Conservation (phyloP, 1,140 invertebrate genomes). For the Phymorhynchus buccinoides region DNA sequence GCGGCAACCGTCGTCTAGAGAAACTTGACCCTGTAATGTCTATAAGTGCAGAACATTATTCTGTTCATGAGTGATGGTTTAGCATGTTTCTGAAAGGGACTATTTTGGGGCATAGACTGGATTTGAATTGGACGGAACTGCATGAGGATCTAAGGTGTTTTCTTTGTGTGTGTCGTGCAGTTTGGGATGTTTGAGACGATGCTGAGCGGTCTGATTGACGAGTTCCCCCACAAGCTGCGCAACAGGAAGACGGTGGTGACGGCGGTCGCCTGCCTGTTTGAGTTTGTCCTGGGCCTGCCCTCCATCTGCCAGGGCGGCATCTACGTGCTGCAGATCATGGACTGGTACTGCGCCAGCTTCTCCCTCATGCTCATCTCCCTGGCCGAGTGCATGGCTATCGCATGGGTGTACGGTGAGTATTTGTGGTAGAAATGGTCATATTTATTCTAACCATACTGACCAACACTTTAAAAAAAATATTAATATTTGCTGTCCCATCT, state of each 20-base stretch:
- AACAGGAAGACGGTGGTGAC: constrained; percentile 58
- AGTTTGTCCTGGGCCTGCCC: constrained; percentile 63
- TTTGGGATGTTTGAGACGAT: constrained; percentile 73
- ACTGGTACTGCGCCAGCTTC: constrained; percentile 91
- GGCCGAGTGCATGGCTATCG: constrained; percentile 73
- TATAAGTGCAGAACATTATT: no score
- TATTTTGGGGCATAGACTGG: no score
- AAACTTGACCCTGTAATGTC: no score
- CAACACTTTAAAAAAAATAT: no score
- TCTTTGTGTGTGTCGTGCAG: constrained; percentile 57
- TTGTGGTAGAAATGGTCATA: no score
- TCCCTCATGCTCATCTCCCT: constrained; percentile 87
- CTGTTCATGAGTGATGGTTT: no score
- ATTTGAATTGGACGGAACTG: no score
- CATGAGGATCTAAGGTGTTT: no score
- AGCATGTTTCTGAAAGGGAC: no score
- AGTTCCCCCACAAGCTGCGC: constrained; percentile 62
- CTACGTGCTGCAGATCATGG: constrained; percentile 88
- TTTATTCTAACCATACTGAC: no score
- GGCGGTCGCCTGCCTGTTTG: constrained; percentile 57
- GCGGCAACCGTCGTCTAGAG: no score
- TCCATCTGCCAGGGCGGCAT: constrained; percentile 78
- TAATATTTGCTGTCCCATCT: no score
- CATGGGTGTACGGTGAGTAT: constrained; percentile 73
- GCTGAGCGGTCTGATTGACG: constrained; percentile 65